Evolutionary conservation across 2,113 vertebrate genomes (phyloP).

Genomic region (Sinocyclocheilus maitianheensis): DNA sequence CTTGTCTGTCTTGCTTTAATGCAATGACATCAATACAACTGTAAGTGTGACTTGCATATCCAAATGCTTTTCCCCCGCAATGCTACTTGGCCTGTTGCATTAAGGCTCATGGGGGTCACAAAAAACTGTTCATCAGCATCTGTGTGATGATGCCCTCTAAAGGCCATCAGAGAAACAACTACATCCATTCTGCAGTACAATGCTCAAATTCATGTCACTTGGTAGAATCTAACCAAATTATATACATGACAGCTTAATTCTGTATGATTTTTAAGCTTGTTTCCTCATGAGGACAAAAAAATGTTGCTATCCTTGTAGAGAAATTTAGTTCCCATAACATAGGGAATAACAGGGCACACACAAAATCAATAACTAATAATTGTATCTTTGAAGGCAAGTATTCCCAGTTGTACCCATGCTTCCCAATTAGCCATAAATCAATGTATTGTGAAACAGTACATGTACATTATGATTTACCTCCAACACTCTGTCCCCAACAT

Average conservation of each 20-base stretch:
- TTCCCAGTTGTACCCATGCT: not conserved
- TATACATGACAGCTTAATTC: not conserved
- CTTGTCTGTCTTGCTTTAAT: not conserved
- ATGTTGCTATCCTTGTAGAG: too few relatives aligned
- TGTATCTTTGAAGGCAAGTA: not conserved
- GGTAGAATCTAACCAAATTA: not conserved
- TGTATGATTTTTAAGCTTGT: too few relatives aligned
- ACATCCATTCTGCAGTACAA: not conserved
- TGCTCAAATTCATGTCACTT: not conserved
- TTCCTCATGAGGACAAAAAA: too few relatives aligned
- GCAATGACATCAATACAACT: not conserved
- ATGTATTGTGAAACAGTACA: not conserved
- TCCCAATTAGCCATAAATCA: not conserved
- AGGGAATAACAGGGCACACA: not conserved
- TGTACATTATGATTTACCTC: slow-evolving; percentile 68
- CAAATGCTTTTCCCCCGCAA: not conserved
- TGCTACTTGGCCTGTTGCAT: not conserved
- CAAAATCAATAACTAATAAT: not conserved
- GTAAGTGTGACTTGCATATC: not conserved
- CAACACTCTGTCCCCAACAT: slow-evolving; percentile 72
- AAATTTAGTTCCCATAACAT: too few relatives aligned
- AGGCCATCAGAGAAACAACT: slow-evolving; percentile 53
- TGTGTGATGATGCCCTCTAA: slow-evolving; percentile 60
- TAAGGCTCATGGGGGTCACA: not conserved
- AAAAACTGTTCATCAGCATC: not conserved